A percentile compares a stretch with the other conserved stretches of the same genome.
Evolutionary conservation across 53 echinoderm and acorn worm species (phyloP).

Genomic region (Pentamera pediparva): DNA sequence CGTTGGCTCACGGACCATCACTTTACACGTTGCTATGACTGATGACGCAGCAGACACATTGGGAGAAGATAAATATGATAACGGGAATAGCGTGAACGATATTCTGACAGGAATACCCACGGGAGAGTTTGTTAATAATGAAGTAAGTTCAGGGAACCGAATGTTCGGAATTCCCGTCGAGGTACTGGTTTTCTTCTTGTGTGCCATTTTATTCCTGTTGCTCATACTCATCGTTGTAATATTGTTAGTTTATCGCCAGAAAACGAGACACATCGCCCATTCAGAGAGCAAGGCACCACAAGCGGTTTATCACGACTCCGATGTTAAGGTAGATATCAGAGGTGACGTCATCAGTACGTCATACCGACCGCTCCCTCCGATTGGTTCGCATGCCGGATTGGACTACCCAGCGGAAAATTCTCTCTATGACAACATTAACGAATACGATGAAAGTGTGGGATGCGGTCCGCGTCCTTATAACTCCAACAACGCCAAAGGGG

Average conservation of each 20-base stretch:
- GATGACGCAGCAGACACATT: not conserved
- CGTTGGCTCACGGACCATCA: constrained; percentile 24
- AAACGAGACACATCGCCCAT: not conserved
- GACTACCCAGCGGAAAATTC: not conserved
- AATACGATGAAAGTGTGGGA: not conserved
- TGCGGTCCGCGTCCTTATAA: not conserved
- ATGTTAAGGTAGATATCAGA: not conserved
- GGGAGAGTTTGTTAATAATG: not conserved
- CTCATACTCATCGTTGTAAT: constrained; percentile 1
- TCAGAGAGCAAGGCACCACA: not conserved
- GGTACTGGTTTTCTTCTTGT: not conserved
- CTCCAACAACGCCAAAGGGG: not conserved
- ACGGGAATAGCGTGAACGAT: no score
- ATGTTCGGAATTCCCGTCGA: constrained; percentile 17
- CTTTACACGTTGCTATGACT: constrained; percentile 6
- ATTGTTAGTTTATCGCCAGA: not conserved
- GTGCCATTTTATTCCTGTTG: not conserved
- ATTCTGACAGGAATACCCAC: no score
- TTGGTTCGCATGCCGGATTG: not conserved
- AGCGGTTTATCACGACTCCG: not conserved
- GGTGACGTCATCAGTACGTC: not conserved
- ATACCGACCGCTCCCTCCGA: not conserved
- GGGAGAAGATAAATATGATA: no score
- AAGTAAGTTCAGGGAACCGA: not conserved
- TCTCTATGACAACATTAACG: constrained; percentile 13